Evolutionary conservation across 1,140 invertebrate genomes (phyloP).

Genomic region (Magallana angulata): DNA sequence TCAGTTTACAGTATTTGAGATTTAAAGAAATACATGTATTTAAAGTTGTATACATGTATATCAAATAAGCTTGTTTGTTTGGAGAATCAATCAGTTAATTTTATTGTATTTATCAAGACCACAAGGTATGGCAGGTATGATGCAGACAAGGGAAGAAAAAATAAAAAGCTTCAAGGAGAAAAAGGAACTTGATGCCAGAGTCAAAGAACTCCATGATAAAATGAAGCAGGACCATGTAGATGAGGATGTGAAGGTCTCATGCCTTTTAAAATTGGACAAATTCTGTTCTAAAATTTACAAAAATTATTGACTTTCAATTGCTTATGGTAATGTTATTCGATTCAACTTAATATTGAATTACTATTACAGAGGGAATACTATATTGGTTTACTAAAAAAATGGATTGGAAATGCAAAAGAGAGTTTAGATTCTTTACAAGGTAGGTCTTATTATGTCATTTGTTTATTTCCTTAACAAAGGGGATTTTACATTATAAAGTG

Average conservation of each 20-base stretch:
- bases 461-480: no score
- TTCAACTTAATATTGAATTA: background rate
- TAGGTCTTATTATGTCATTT: slow-evolving; percentile 10
- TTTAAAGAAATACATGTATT: background rate
- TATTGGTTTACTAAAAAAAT: slow-evolving; percentile 46
- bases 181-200: slow-evolving; percentile 88
- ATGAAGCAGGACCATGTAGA: slow-evolving; percentile 81
- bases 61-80: background rate
- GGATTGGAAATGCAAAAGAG: slow-evolving; percentile 41
- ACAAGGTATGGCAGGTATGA: slow-evolving; percentile 61
- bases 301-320: no score
- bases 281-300: no score
- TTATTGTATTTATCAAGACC: background rate
- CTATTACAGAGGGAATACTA: slow-evolving; percentile 54
- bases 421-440: slow-evolving; percentile 44
- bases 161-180: slow-evolving; percentile 89
- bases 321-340: no score
- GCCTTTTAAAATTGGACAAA: no score
- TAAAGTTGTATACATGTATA: no score
- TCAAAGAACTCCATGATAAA: slow-evolving; percentile 84
- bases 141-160: slow-evolving; percentile 82
- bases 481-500: no score
- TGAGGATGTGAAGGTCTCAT: slow-evolving; percentile 86
- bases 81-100: no score
- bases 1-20: background rate